Conservation (phyloP, 1,140 invertebrate genomes). For the Protaetia brevitarsis region DNA sequence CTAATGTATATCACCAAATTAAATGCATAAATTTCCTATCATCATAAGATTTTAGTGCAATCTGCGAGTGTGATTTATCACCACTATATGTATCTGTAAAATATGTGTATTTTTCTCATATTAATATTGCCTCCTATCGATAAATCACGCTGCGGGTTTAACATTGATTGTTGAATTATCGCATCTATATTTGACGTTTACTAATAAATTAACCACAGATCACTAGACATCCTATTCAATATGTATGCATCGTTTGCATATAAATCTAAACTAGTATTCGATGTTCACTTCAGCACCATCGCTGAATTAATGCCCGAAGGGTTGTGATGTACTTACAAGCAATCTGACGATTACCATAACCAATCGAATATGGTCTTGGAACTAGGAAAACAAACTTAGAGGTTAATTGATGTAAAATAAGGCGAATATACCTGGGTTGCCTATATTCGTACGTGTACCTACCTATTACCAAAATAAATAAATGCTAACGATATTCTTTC, state of each 20-base stretch:
- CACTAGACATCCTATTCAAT: slow-evolving; percentile 6
- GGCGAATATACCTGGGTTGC: too few relatives aligned
- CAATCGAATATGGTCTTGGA: too few relatives aligned
- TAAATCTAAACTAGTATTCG: background rate
- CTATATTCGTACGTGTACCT: too few relatives aligned
- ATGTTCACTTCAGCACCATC: background rate
- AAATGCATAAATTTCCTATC: too few relatives aligned
- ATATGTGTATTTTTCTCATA: background rate
- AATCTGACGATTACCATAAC: background rate
- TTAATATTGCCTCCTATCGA: background rate
- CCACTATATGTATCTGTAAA: too few relatives aligned
- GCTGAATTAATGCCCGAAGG: background rate
- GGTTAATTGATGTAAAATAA: too few relatives aligned
- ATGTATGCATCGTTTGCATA: slow-evolving; percentile 14
- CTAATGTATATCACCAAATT: too few relatives aligned
- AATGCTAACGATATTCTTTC: too few relatives aligned
- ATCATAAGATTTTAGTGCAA: too few relatives aligned
- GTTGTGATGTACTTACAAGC: background rate
- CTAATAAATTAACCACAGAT: slow-evolving; percentile 12
- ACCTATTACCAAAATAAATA: too few relatives aligned
- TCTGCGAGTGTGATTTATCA: too few relatives aligned
- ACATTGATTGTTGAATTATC: background rate
- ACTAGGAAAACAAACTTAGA: too few relatives aligned
- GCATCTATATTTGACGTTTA: background rate
- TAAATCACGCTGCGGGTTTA: background rate